Conservation (phyloP, 2,113 vertebrate genomes). For the Pandion haliaetus region DNA sequence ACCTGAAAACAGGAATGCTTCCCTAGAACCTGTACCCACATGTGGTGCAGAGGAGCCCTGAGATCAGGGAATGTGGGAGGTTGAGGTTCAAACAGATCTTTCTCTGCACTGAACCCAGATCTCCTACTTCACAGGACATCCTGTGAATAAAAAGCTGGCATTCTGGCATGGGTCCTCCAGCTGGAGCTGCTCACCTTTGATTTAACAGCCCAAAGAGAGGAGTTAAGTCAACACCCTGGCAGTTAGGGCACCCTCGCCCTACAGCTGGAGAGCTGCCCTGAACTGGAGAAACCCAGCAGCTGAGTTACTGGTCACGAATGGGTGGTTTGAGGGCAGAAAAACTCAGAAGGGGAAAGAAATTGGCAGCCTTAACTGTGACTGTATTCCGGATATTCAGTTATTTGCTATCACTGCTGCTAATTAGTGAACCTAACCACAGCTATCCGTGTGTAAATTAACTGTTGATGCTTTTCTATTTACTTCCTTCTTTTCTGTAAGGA, state of each 20-base stretch:
- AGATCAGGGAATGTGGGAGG: neutral
- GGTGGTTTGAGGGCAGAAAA: no score
- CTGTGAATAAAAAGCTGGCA: neutral
- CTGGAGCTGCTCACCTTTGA: neutral
- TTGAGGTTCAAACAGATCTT: neutral
- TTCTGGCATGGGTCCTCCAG: neutral
- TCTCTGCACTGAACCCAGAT: neutral
- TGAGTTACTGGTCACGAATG: neutral
- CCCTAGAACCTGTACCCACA: fast-evolving
- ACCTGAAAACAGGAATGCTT: neutral
- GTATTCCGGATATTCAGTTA: neutral
- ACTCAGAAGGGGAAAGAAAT: neutral
- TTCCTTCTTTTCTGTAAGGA: neutral
- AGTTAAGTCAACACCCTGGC: neutral
- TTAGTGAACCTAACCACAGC: no score
- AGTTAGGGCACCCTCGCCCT: neutral
- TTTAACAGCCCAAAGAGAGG: neutral
- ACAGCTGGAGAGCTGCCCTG: no score
- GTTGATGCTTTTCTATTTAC: neutral
- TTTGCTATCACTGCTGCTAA: neutral
- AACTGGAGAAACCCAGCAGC: neutral
- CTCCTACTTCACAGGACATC: no score
- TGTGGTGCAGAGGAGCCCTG: neutral
- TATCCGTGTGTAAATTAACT: neutral
- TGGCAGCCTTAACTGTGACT: neutral